A percentile compares a stretch with the other conserved stretches of the same genome.
phyloP scores from a whole-genome alignment of 2,113 vertebrate species.

The Macrotus californicus region DNA sequence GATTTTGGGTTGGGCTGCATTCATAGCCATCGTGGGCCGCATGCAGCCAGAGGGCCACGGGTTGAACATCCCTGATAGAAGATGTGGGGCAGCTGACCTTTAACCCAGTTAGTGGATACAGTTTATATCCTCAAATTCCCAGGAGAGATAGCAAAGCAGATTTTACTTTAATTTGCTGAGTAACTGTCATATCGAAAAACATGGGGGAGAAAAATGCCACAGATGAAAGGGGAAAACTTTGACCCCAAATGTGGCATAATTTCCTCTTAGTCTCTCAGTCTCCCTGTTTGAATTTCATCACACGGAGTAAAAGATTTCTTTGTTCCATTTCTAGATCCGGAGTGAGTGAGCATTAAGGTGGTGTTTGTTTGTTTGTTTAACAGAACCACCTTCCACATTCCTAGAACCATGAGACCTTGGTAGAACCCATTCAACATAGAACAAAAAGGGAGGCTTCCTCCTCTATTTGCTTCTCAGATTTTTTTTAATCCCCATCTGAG shows the following conservation, averaged over 20 bases:
- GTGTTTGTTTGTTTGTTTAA: slow-evolving; percentile 36
- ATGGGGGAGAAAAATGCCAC: background rate
- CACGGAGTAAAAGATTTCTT: background rate
- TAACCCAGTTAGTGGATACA: background rate
- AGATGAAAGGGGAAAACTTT: background rate
- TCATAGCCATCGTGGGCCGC: too few relatives aligned
- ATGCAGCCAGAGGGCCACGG: too few relatives aligned
- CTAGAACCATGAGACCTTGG: slow-evolving; percentile 30
- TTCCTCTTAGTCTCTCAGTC: background rate
- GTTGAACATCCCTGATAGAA: background rate
- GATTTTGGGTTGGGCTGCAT: too few relatives aligned
- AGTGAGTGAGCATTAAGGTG: background rate
- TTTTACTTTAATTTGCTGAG: background rate
- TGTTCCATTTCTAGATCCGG: background rate
- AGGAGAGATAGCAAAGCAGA: background rate
- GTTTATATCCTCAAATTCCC: background rate
- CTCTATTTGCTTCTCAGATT: background rate
- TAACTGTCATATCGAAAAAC: background rate
- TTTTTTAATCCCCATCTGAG: background rate
- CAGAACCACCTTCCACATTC: slow-evolving; percentile 2
- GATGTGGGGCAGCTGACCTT: background rate
- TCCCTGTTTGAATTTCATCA: background rate
- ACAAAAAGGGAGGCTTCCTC: background rate
- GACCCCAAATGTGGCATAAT: background rate
- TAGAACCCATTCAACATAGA: background rate